Evolutionary conservation across 2,797 vertebrate genomes (phyloP).

Genomic region (Poecilia picta): DNA sequence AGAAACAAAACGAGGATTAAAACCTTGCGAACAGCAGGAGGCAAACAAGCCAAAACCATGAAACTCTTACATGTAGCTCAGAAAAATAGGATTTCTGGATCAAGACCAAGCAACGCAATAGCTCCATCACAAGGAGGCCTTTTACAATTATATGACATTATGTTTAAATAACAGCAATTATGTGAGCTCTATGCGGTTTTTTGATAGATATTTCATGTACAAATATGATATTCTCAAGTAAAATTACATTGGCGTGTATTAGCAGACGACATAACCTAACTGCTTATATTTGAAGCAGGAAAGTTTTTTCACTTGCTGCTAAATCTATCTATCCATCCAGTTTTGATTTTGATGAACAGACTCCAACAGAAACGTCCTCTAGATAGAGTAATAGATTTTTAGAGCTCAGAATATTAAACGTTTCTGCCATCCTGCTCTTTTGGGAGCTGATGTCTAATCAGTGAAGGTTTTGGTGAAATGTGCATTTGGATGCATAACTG

Average conservation of each 20-base stretch:
- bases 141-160: background rate
- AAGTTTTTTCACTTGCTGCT: background rate
- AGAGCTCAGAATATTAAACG: background rate
- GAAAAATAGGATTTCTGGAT: background rate
- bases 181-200: background rate
- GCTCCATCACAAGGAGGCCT: background rate
- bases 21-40: background rate
- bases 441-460: background rate
- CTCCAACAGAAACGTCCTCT: background rate
- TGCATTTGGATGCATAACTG: background rate
- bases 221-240: background rate
- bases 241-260: background rate
- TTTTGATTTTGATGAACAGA: background rate
- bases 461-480: background rate
- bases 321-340: background rate
- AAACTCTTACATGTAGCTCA: background rate
- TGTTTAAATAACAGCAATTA: background rate
- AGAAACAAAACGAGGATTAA: background rate
- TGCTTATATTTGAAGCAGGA: background rate
- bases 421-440: background rate
- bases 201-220: background rate
- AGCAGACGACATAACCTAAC: background rate
- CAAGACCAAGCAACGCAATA: background rate
- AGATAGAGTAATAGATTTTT: background rate
- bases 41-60: background rate